Conservation (phyloP, 1,140 invertebrate genomes). For the Danaus plexippus region DNA sequence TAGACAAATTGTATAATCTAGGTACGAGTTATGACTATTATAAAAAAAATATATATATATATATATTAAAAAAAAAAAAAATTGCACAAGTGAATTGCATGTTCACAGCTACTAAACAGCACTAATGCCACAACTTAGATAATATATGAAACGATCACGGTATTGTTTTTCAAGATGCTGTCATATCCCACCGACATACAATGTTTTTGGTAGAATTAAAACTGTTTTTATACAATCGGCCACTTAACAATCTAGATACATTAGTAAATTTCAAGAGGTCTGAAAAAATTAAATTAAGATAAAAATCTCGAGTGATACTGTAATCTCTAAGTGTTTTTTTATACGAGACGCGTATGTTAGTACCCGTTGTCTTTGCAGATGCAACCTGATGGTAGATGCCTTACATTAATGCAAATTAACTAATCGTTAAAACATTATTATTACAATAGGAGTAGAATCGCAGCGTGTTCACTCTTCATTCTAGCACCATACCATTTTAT, state of each 20-base stretch:
- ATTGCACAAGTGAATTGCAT: slow-evolving; percentile 70
- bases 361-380: slow-evolving; percentile 54
- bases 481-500: slow-evolving; percentile 74
- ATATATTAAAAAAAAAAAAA: slow-evolving; percentile 27
- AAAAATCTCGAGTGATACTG: slow-evolving; percentile 70
- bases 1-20: slow-evolving; percentile 69
- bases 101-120: slow-evolving; percentile 67
- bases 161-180: slow-evolving; percentile 43
- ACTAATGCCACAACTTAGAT: slow-evolving; percentile 53
- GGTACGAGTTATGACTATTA: slow-evolving; percentile 70
- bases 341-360: slow-evolving; percentile 30
- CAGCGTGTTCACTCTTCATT: slow-evolving; percentile 70
- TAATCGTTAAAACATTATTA: slow-evolving; percentile 68
- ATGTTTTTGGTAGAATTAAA: slow-evolving; percentile 50
- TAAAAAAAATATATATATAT: slow-evolving; percentile 18
- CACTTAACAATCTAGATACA: slow-evolving; percentile 58
- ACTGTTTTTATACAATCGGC: slow-evolving; percentile 48
- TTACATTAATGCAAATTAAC: slow-evolving; percentile 66
- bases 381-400: slow-evolving; percentile 68
- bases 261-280: slow-evolving; percentile 63
- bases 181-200: slow-evolving; percentile 34
- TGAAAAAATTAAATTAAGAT: slow-evolving; percentile 48
- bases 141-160: slow-evolving; percentile 50
- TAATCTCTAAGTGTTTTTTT: slow-evolving; percentile 57
- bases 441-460: slow-evolving; percentile 70